A percentile compares a stretch with the other conserved stretches of the same genome.
Conservation (phyloP, 2,113 vertebrate species). For the Datnioides undecimradiatus region DNA sequence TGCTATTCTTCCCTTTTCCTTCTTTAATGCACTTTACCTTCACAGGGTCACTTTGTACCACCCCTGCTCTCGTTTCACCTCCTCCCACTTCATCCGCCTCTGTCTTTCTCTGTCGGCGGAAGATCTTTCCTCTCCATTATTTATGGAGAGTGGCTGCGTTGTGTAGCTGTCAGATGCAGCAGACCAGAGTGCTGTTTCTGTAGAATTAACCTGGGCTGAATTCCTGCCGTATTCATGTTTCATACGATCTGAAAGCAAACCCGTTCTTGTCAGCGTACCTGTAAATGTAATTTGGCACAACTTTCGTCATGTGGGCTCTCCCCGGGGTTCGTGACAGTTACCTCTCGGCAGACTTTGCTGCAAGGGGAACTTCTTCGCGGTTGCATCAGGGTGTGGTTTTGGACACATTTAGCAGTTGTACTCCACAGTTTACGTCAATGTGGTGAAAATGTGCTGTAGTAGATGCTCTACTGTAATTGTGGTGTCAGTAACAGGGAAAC, state of each 20-base stretch:
- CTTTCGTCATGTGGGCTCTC: neutral
- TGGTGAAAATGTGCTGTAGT: neutral
- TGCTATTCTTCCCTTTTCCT: slow-evolving; percentile 17
- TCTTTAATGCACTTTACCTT: neutral
- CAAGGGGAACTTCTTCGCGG: neutral
- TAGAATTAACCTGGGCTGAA: slow-evolving; percentile 4
- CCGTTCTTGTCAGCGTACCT: neutral
- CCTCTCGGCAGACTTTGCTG: neutral
- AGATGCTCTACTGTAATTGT: neutral
- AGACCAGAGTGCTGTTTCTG: slow-evolving; percentile 10
- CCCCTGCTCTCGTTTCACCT: slow-evolving; percentile 22
- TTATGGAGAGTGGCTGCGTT: slow-evolving; percentile 52
- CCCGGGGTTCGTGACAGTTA: too few relatives aligned
- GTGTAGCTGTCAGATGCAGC: slow-evolving; percentile 56
- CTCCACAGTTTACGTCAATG: neutral
- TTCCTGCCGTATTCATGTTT: slow-evolving; percentile 1
- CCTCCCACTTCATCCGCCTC: slow-evolving; percentile 12
- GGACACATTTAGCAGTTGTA: slow-evolving; percentile 22
- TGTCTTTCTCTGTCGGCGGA: slow-evolving; percentile 33
- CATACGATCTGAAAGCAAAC: neutral
- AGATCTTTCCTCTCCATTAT: slow-evolving; percentile 65
- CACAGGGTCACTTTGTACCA: neutral
- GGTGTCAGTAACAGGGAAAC: neutral
- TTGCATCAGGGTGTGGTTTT: slow-evolving; percentile 10
- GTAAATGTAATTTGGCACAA: slow-evolving; percentile 29